Evolutionary conservation across 2,888 invertebrate genomes (phyloP).

Genomic region (Subacronicta megacephala): DNA sequence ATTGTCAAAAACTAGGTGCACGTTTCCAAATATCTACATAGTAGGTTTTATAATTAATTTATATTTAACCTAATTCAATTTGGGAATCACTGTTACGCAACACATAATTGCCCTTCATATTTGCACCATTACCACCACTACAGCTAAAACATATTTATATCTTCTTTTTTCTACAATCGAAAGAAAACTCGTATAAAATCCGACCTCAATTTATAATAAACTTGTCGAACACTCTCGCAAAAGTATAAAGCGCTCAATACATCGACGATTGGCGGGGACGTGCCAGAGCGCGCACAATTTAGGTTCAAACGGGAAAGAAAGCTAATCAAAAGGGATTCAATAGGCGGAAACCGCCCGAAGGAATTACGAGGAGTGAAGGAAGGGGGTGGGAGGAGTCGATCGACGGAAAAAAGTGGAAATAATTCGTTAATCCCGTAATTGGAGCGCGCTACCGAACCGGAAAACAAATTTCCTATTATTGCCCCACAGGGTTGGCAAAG

Average conservation of each 20-base stretch:
- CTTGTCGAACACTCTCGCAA: slow-evolving; percentile 68
- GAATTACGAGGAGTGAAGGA: slow-evolving; percentile 69
- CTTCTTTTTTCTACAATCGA: too few relatives aligned
- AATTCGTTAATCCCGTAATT: slow-evolving; percentile 89
- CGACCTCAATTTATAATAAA: slow-evolving; percentile 42
- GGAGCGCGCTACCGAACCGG: slow-evolving; percentile 89
- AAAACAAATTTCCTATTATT: slow-evolving; percentile 90
- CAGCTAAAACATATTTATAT: background rate
- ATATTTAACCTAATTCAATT: too few relatives aligned
- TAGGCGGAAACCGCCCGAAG: slow-evolving; percentile 84
- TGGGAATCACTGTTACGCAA: too few relatives aligned
- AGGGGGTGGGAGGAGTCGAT: slow-evolving; percentile 58
- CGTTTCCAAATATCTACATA: too few relatives aligned
- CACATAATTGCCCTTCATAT: background rate
- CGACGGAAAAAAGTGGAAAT: slow-evolving; percentile 86
- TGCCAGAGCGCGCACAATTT: slow-evolving; percentile 80
- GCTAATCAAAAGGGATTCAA: slow-evolving; percentile 88
- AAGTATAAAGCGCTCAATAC: slow-evolving; percentile 76
- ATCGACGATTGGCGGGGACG: slow-evolving; percentile 74
- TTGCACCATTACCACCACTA: background rate
- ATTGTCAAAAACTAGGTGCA: too few relatives aligned
- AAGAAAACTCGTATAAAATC: slow-evolving; percentile 33
- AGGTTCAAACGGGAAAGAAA: slow-evolving; percentile 85
- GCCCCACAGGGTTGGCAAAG: slow-evolving; percentile 72
- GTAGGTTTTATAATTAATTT: too few relatives aligned